Evolutionary conservation across 2,797 vertebrate genomes (phyloP), one percentile per base, ranked within the genome.

Genomic region (Philypnodon macrostomus): DNA sequence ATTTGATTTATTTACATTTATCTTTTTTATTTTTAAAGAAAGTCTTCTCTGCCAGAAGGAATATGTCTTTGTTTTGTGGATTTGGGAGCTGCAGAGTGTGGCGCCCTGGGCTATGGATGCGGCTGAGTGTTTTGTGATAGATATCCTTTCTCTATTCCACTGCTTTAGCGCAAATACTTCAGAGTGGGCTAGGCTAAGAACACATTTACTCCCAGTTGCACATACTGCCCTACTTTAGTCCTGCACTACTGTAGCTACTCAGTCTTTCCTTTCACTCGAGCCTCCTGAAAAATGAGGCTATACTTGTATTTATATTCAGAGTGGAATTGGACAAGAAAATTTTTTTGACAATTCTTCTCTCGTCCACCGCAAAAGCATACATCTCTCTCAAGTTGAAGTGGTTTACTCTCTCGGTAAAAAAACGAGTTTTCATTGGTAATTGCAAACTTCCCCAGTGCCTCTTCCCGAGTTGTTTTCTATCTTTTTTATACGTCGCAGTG

Each of bases 151-250:
- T 79, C 63, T 63, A 30, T 66, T 78, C 50, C 48, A 74, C 63
- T 55, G 44, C 63, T 52, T 51, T 36, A 53, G 63, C 40, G 33
- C 63, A 77, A 77, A 80, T 53, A 79, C 66, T 75, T 81, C 58
- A 71, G 70, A 75, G 71, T 50, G 49, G 53, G 45, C 59, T 38
- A 70, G 69, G 67, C 67, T 71, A 77, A 79, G 65, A 77, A 79
- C 67, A 78, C 72, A 70, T 73, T 79, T 68, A 69, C 67, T 84
- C 79, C 77, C 75, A 77, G 67, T 72, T 77, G 77, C 59, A 72
- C 72, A 76, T 15, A 53, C 47, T 78, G 74, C 62, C 70, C 75
- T 79, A 84, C 62, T 85, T 85, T 63, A 67, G 61, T 54, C 64
- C 65, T 61, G 49, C 58, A 67, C 55, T 52, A 47, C 35, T 54